Conservation (phyloP, 2,113 vertebrate genomes). For the Stictonetta naevosa region DNA sequence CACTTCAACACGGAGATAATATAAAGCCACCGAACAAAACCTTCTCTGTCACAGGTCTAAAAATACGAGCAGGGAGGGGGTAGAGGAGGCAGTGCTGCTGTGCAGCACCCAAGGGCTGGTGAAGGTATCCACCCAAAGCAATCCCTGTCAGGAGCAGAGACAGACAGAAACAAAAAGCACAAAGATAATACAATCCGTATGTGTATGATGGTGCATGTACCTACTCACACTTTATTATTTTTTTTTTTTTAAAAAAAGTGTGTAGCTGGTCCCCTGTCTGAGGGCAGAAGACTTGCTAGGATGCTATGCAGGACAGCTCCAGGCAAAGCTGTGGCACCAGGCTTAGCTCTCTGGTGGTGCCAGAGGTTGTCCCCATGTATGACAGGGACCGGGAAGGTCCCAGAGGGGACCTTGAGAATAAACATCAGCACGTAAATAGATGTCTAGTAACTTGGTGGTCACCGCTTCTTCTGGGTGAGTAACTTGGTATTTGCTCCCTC, state of each 20-base stretch:
- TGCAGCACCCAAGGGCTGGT: neutral
- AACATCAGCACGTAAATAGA: neutral
- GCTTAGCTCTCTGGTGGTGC: neutral
- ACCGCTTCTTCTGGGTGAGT: neutral
- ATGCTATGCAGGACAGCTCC: fast-evolving
- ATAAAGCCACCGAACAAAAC: neutral
- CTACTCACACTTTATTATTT: neutral
- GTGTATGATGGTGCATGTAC: neutral
- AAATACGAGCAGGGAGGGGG: neutral
- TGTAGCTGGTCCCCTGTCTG: neutral
- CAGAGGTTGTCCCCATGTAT: neutral
- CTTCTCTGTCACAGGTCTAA: neutral
- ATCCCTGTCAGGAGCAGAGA: neutral
- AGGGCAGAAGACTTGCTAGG: neutral
- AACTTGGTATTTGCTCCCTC: neutral
- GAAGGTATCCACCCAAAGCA: neutral
- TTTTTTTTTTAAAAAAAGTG: neutral
- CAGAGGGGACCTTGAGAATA: neutral
- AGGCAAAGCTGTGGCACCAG: neutral
- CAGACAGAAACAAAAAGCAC: neutral
- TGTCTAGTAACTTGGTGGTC: neutral
- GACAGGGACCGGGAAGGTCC: neutral
- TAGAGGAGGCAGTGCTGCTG: neutral
- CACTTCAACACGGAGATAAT: neutral
- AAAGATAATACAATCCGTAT: neutral